phyloP scores from a whole-genome alignment of 2,113 vertebrate species.

The Podarcis muralis region DNA sequence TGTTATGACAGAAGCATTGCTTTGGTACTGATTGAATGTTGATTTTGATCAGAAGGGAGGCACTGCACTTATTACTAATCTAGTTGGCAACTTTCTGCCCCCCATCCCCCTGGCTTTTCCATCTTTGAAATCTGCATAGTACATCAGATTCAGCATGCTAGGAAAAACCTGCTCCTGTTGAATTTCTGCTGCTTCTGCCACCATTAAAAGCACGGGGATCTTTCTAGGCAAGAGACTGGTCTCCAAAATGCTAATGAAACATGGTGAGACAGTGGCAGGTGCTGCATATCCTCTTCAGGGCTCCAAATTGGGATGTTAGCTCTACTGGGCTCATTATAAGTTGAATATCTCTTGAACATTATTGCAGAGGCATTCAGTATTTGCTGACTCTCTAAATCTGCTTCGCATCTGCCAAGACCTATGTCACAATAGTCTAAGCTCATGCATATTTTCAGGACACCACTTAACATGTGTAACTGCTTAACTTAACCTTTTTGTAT shows the following conservation, averaged over 20 bases:
- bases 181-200: background rate
- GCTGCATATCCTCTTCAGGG: background rate
- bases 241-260: background rate
- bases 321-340: background rate
- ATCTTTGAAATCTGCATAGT: no score
- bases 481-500: slow-evolving; percentile 20
- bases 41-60: background rate
- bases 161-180: background rate
- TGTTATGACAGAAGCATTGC: no score
- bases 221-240: background rate
- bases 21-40: background rate
- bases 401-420: background rate
- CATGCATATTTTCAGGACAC: background rate
- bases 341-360: background rate
- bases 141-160: background rate
- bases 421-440: background rate
- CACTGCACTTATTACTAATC: background rate
- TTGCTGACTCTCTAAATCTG: background rate
- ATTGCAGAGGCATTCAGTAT: background rate
- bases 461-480: slow-evolving; percentile 5
- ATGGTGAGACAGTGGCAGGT: background rate
- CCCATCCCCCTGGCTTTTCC: no score
- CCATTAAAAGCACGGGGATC: background rate
- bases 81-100: background rate
- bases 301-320: background rate